These are phyloP conservation scores for Adelognathus sp. DNA, from an alignment of 2,888 invertebrate species.

Conservation along the genomic window DNA sequence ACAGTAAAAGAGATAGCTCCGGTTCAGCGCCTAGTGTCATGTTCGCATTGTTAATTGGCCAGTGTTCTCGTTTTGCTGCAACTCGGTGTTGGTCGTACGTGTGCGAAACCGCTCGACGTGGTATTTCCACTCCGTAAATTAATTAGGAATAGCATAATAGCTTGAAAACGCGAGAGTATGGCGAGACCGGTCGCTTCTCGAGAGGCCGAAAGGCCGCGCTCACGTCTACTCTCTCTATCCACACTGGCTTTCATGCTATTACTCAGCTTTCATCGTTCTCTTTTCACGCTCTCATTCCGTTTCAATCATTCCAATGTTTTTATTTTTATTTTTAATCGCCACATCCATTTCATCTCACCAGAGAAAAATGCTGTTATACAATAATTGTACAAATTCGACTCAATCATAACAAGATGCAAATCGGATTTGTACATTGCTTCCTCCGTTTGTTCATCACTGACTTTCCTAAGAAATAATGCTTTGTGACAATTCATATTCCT, in stretches of 20 bases:
- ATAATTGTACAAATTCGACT: too few relatives aligned
- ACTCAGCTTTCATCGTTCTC: constrained; percentile 16
- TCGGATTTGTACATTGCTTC: too few relatives aligned
- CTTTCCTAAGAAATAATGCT: too few relatives aligned
- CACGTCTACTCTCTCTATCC: constrained; percentile 35
- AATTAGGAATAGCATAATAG: constrained; percentile 74
- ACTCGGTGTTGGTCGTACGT: constrained; percentile 57
- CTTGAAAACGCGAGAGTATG: constrained; percentile 65
- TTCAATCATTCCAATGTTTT: neutral
- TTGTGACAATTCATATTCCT: too few relatives aligned
- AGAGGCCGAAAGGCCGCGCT: constrained; percentile 55
- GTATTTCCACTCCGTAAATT: constrained; percentile 71
- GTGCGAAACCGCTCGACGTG: constrained; percentile 35
- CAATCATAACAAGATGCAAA: too few relatives aligned
- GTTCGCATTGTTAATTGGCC: constrained; percentile 77
- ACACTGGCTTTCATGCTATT: constrained; percentile 31
- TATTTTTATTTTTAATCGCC: neutral
- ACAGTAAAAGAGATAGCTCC: constrained; percentile 17
- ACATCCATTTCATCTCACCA: neutral
- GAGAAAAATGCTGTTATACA: too few relatives aligned
- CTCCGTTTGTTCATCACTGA: too few relatives aligned
- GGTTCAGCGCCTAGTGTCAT: constrained; percentile 68
- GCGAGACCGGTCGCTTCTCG: constrained; percentile 61
- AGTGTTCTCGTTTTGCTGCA: constrained; percentile 64
- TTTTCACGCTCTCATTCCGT: neutral